Base-by-base conservation (phyloP, 2,113 vertebrate species). In the Channa maculata region DNA sequence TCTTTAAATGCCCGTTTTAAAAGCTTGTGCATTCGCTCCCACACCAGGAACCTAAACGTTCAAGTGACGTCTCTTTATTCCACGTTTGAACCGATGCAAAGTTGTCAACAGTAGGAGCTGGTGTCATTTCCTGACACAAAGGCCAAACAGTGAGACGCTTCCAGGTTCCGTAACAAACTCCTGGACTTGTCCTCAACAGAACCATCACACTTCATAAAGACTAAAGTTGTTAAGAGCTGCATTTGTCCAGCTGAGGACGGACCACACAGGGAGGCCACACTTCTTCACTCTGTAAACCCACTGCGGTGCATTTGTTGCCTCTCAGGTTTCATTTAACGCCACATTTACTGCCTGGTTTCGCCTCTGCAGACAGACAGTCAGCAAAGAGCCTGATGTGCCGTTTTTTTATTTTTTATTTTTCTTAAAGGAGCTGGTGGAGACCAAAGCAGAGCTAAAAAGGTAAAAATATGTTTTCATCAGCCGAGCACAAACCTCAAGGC, bases 221-320 rank as follows among this genome's bases (percentile, higher is more conserved):
- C 5, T 4, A 3, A 36, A 2, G n/a, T n/a, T 38, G 45, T 15
- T 44, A 69, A 59, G 8, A 7, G n/a, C 54, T 13, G 64, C 14
- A 5, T 75, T 81, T 76, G 79, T 46, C 78, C 60, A 62, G 65
- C 60, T 37, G 68, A 71, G 65, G 63, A n/a, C 44, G 49, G 84
- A 83, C 76, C 84, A 70, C 84, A 83, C 73, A 83, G 69, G 6
- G 13, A 59, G 55, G 15, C 41, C 1, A 6, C 65, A 0, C 45
- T 7, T 2, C 6, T 11, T 8, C 11, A 37, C 4, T 7, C 45
- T 1, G 3, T 3, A 4, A 24, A 12, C 14, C 14, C 14, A 46
- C 43, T n/a, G 3, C 59, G 2, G 3, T 9, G 43, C 11, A 41
- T 4, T 43, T 69, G 33, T 15, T 43, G n/a, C 44, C 38, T 37